A percentile compares a stretch with the other conserved stretches of the same genome.
These are phyloP conservation scores for Pygocentrus nattereri DNA, from an alignment of 2,797 vertebrate species.

Conservation along the genomic window DNA sequence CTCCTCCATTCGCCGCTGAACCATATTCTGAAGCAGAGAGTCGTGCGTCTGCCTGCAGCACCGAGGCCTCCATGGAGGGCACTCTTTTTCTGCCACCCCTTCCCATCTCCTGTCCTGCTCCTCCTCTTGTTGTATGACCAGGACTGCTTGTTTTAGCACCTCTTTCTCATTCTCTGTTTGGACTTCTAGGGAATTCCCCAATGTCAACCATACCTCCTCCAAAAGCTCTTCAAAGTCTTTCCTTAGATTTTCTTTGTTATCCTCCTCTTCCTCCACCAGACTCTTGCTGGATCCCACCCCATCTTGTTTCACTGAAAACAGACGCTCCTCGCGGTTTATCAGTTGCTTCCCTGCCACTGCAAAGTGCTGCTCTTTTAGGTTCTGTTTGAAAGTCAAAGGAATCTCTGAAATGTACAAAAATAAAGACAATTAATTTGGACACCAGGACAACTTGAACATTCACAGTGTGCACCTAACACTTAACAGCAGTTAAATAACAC, in stretches of 20 bases:
- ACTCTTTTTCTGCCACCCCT: neutral
- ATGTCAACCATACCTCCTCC: slow-evolving; percentile 62
- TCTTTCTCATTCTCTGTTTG: slow-evolving; percentile 46
- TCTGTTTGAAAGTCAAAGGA: slow-evolving; percentile 62
- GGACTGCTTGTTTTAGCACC: slow-evolving; percentile 80
- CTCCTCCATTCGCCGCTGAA: slow-evolving; percentile 77
- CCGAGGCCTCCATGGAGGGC: slow-evolving; percentile 72
- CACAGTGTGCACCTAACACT: neutral
- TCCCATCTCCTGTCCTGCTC: slow-evolving; percentile 77
- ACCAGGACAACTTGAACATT: neutral
- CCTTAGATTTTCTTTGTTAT: slow-evolving; percentile 61
- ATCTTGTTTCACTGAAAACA: slow-evolving; percentile 59
- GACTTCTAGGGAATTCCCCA: slow-evolving; percentile 73
- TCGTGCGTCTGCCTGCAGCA: slow-evolving; percentile 81
- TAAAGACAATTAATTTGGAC: neutral
- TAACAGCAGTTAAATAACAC: no score
- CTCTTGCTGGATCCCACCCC: slow-evolving; percentile 38
- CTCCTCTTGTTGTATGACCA: slow-evolving; percentile 81
- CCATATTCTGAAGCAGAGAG: slow-evolving; percentile 62
- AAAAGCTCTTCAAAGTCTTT: slow-evolving; percentile 69
- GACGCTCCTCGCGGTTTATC: slow-evolving; percentile 76
- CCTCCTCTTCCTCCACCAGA: slow-evolving; percentile 62
- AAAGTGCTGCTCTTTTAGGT: slow-evolving; percentile 65
- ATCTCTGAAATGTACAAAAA: slow-evolving; percentile 52
- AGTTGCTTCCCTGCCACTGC: slow-evolving; percentile 75